Evolutionary conservation across 2,797 vertebrate species (phyloP).

Genomic region (Acanthornis magna): DNA sequence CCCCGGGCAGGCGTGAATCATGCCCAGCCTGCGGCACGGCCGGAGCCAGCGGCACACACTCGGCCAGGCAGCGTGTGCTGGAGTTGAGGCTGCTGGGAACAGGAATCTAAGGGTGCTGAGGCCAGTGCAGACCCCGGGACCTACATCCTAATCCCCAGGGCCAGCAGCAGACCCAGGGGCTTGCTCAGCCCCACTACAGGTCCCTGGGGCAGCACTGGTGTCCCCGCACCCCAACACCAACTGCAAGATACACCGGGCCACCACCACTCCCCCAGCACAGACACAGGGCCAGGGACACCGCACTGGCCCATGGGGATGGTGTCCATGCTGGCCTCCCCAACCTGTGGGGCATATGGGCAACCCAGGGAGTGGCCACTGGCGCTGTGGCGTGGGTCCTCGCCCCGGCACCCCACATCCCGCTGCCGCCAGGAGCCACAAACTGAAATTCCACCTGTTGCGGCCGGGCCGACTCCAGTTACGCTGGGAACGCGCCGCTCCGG

Average conservation of each 20-base stretch:
- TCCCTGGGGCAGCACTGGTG: background rate
- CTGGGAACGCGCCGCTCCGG: conserved; percentile 44
- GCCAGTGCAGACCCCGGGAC: rapidly evolving
- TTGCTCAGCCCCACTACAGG: background rate
- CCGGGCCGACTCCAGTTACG: conserved; percentile 50
- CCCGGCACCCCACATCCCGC: background rate
- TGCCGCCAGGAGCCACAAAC: background rate
- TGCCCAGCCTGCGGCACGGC: conserved; percentile 31
- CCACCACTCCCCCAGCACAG: rapidly evolving
- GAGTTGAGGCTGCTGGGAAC: background rate
- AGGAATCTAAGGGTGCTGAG: background rate
- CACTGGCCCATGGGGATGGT: rapidly evolving
- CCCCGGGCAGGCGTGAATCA: conserved; percentile 59
- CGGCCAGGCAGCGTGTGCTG: background rate
- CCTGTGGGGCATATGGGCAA: rapidly evolving
- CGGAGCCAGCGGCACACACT: background rate
- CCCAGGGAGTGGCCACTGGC: rapidly evolving
- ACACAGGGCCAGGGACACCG: background rate
- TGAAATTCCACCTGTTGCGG: conserved; percentile 70
- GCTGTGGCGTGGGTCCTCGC: background rate
- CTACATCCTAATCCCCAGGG: rapidly evolving
- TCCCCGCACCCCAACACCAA: rapidly evolving
- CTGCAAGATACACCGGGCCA: rapidly evolving
- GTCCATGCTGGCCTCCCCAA: background rate
- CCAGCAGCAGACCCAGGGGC: background rate